These are phyloP conservation scores for Temnothorax nylanderi DNA, from an alignment of 1,140 invertebrate species.

Conservation along the genomic window DNA sequence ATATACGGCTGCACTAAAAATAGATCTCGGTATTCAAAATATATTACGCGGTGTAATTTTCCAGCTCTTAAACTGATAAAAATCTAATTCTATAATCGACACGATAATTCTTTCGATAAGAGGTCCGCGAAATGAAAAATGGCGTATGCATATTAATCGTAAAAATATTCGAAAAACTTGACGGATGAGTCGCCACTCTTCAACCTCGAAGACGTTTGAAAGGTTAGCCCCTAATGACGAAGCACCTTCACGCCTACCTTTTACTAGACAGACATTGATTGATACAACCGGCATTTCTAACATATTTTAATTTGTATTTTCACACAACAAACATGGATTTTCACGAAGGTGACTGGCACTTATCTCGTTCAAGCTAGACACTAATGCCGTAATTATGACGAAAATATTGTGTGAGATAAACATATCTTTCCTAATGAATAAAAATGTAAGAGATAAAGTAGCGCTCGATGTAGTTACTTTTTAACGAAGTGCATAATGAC, in stretches of 20 bases:
- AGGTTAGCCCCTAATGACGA: conserved; percentile 69
- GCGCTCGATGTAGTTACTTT: conserved; percentile 7
- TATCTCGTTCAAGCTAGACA: conserved; percentile 19
- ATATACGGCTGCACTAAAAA: not conserved
- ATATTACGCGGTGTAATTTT: too few relatives aligned
- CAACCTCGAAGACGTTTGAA: not conserved
- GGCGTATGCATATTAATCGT: conserved; percentile 14
- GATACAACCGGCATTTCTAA: conserved; percentile 67
- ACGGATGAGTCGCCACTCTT: conserved; percentile 30
- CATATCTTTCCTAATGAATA: conserved; percentile 48
- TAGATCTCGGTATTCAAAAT: not conserved
- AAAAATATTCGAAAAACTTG: conserved; percentile 9
- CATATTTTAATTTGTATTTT: conserved; percentile 79
- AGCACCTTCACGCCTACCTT: conserved; percentile 71
- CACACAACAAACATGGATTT: conserved; percentile 72
- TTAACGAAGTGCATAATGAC: conserved; percentile 53
- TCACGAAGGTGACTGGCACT: conserved; percentile 28
- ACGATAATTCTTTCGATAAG: not conserved
- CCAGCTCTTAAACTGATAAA: not conserved
- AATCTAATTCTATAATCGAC: not conserved
- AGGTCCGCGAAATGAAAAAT: conserved; percentile 1
- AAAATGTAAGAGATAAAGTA: conserved; percentile 46
- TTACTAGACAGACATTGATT: conserved; percentile 73
- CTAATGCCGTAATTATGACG: conserved; percentile 35
- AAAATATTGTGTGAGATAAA: conserved; percentile 43